phyloP scores from a whole-genome alignment of 2,113 vertebrate genomes.

The Leptobrachium leishanense region DNA sequence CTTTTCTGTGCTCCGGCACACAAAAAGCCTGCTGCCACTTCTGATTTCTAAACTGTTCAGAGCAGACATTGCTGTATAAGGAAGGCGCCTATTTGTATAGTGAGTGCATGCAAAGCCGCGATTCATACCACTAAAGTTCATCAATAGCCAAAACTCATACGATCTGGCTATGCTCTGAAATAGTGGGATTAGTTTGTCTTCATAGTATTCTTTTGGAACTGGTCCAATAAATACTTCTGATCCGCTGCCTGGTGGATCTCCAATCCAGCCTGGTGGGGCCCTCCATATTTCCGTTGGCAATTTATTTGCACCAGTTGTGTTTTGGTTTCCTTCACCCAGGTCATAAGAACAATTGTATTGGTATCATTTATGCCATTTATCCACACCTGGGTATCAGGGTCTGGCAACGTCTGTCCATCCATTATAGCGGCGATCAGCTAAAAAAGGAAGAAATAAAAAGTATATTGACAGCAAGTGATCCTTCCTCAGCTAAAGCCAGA shows the following conservation, averaged over 20 bases:
- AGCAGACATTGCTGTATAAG: constrained; percentile 64
- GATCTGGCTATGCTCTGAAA: constrained; percentile 79
- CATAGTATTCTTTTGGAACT: constrained; percentile 82
- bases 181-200: constrained; percentile 84
- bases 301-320: constrained; percentile 79
- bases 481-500: no score
- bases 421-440: no score
- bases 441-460: no score
- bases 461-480: no score
- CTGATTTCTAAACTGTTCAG: constrained; percentile 74
- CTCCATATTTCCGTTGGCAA: constrained; percentile 88
- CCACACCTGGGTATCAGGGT: constrained; percentile 50
- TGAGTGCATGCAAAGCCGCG: constrained; percentile 90
- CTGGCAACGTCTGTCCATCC: no score
- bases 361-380: constrained; percentile 63
- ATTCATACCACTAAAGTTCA: constrained; percentile 95
- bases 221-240: constrained; percentile 87
- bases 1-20: constrained; percentile 85
- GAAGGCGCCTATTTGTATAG: constrained; percentile 62
- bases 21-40: constrained; percentile 64
- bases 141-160: constrained; percentile 96
- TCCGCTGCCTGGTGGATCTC: constrained; percentile 62
- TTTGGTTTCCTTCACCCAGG: constrained; percentile 71
- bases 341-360: constrained; percentile 66
- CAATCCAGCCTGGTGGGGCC: constrained; percentile 85